A percentile compares a stretch with the other conserved stretches of the same genome.
These are phyloP conservation scores for Platycheirus albimanus DNA, from an alignment of 2,888 invertebrate genomes.

Conservation along the genomic window DNA sequence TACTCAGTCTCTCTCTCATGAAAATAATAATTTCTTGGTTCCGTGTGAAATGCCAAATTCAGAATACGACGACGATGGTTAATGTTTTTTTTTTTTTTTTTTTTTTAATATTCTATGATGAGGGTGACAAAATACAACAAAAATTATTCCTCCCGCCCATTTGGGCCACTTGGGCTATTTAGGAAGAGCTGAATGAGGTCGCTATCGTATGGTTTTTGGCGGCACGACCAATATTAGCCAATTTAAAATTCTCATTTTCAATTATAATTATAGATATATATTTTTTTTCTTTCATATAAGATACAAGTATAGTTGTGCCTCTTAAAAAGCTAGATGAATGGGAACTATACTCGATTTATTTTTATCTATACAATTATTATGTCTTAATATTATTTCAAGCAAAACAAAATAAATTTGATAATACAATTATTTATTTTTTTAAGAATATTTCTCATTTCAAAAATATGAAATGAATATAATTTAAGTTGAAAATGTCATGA, in stretches of 20 bases:
- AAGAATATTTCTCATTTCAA: conserved; percentile 40
- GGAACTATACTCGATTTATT: conserved; percentile 16
- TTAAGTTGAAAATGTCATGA: conserved; percentile 11
- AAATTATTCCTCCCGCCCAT: neutral
- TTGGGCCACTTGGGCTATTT: neutral
- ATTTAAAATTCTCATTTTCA: neutral
- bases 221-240: neutral
- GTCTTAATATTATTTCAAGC: conserved; percentile 52
- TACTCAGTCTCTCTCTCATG: neutral
- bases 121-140: neutral
- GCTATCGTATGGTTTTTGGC: conserved; percentile 5
- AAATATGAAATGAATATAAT: conserved; percentile 34
- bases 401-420: conserved; percentile 52
- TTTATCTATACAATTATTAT: conserved; percentile 2
- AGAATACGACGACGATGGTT: neutral
- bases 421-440: conserved; percentile 25
- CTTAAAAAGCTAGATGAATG: conserved; percentile 8
- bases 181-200: conserved; percentile 4
- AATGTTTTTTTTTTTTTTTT: neutral
- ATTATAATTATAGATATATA: too few relatives aligned
- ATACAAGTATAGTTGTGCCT: too few relatives aligned
- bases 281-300: too few relatives aligned
- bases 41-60: conserved; percentile 55
- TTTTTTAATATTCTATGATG: neutral
- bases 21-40: conserved; percentile 57